Percentiles rank a stretch among this genome's conserved stretches.
These are phyloP conservation scores for Drosophila guanche DNA, from an alignment of 1,140 invertebrate species.

Conservation along the genomic window DNA sequence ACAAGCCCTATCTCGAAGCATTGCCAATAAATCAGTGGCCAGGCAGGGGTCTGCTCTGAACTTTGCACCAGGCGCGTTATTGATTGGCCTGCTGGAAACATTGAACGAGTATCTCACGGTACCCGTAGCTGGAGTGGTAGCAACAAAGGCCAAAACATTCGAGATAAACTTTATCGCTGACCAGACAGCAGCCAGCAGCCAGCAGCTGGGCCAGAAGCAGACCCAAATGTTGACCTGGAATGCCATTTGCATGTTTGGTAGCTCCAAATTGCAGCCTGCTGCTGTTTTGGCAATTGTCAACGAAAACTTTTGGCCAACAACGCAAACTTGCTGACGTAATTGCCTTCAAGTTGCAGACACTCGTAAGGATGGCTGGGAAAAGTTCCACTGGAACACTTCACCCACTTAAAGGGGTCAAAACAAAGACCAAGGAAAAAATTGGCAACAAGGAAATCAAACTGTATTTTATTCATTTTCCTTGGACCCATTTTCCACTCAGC, in stretches of 20 bases:
- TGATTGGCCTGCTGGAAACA: slow-evolving; percentile 62
- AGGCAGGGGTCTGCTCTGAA: slow-evolving; percentile 45
- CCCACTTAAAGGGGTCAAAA: slow-evolving; percentile 12
- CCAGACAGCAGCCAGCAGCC: slow-evolving; percentile 23
- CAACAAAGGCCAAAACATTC: slow-evolving; percentile 56
- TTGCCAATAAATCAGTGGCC: slow-evolving; percentile 63
- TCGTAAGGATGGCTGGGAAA: slow-evolving; percentile 43
- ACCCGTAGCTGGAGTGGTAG: slow-evolving; percentile 7
- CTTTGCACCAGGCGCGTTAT: slow-evolving; percentile 50
- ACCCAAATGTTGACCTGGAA: slow-evolving; percentile 70
- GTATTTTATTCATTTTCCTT: not conserved
- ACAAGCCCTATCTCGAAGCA: slow-evolving; percentile 52
- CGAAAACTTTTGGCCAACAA: slow-evolving; percentile 60
- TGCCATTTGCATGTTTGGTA: slow-evolving; percentile 75
- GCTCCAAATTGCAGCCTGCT: slow-evolving; percentile 61
- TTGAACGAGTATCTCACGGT: slow-evolving; percentile 67
- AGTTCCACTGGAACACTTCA: slow-evolving; percentile 33
- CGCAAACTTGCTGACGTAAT: slow-evolving; percentile 69
- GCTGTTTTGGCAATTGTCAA: slow-evolving; percentile 75
- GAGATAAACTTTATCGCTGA: slow-evolving; percentile 77
- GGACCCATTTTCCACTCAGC: not conserved
- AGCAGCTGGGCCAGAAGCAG: slow-evolving; percentile 35
- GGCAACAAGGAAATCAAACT: too few species aligned
- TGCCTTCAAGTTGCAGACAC: slow-evolving; percentile 62
- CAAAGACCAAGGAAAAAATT: not conserved